Base-by-base conservation (phyloP, 2,113 vertebrate genomes). In the Otis tarda region DNA sequence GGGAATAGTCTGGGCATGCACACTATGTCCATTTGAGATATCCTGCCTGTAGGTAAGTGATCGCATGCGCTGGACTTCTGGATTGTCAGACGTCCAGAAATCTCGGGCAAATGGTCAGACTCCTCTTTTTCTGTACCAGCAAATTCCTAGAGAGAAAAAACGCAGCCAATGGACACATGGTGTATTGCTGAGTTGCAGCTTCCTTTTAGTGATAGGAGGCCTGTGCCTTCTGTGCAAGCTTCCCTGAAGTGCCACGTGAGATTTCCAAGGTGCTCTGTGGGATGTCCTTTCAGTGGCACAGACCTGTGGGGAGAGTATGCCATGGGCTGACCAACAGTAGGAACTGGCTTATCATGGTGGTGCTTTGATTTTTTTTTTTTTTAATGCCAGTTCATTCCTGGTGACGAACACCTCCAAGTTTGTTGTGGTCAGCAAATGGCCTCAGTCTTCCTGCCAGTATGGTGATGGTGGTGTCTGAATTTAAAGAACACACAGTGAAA, bases 111-210 rank as follows among this genome's bases (percentile, higher is more conserved):
- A 10, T n/a, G 43, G 5, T 75, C 71, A 80, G 71, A 28, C 50
- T 53, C 18, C 12, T 41, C 9, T 83, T 76, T 49, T 80, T 73
- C 43, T 82, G 0, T 57, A 64, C 37, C 12, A 53, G 19, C 55
- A 78, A 39, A 69, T 80, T 91, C 52, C 28, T 37, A 15, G 12
- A n/a, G 17, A 70, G 47, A 45, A 83, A 71, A 81, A 83, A 28
- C 23, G 28, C 11, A 55, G 39, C 4, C 2, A 14, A 30, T n/a
- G 63, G 45, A 28, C 6, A 6, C 2, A 3, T 18, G 13, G 3
- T 73, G 68, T 73, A 19, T 71, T 73, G 61, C 57, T 35, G 82
- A 68, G 43, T n/a, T 88, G 22, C 61, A 76, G 45, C 17, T 88
- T 71, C 10, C 22, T 90, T 81, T 77, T 70, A 59, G 31, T 1